These are phyloP conservation scores for Gymnothorax reevesii DNA, from an alignment of 2,797 vertebrate species.

Conservation along the genomic window DNA sequence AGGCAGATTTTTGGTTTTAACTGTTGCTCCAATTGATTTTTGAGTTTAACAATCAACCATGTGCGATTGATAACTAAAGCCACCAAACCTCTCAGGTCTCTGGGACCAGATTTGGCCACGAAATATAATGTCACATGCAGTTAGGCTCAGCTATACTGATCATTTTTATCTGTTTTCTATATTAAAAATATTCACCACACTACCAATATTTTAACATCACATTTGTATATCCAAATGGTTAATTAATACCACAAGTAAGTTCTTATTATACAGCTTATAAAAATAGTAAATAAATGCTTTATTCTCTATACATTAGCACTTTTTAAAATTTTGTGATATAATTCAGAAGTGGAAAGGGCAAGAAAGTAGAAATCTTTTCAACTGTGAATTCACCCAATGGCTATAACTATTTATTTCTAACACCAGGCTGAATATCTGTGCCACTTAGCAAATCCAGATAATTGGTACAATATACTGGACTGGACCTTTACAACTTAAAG, in stretches of 20 bases:
- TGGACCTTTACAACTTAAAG: no score
- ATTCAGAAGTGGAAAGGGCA: not conserved
- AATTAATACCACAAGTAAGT: not conserved
- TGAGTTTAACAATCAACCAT: not conserved
- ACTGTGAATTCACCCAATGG: no score
- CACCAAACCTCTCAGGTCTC: not conserved
- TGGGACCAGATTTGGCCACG: not conserved
- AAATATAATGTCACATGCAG: not conserved
- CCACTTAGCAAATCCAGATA: no score
- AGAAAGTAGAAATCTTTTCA: no score
- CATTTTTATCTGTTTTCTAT: not conserved
- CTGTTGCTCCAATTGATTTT: not conserved
- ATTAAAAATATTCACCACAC: not conserved
- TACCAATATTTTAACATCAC: not conserved
- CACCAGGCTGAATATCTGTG: no score
- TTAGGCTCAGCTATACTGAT: not conserved
- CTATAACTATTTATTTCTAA: no score
- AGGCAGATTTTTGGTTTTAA: not conserved
- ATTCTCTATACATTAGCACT: not conserved
- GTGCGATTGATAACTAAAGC: not conserved
- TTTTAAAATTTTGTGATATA: not conserved
- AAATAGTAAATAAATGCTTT: not conserved
- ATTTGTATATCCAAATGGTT: not conserved
- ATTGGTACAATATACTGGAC: no score
- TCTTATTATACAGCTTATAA: not conserved